Evolutionary conservation across 2,888 invertebrate species (phyloP), one percentile per base, ranked within the genome.

Genomic region (Corythucha ciliata): DNA sequence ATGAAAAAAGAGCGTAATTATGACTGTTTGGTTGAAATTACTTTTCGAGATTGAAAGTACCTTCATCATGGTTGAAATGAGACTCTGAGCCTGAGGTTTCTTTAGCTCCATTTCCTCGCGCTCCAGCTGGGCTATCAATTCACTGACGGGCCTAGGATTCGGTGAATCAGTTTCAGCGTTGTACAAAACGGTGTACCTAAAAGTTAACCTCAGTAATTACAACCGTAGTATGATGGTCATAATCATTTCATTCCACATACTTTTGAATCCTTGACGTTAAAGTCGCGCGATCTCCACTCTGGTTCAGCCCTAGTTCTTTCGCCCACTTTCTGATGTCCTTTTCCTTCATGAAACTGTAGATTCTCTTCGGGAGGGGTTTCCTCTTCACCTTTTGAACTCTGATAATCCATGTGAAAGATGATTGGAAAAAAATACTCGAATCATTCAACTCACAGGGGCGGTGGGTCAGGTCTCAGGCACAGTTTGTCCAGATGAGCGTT

Each of bases 401-500:
- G 42, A 32, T n/a, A n/a, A n/a, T n/a, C n/a, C n/a, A n/a, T n/a
- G n/a, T n/a, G n/a, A n/a, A n/a, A n/a, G n/a, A n/a, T n/a, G n/a
- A n/a, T n/a, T n/a, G n/a, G n/a, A n/a, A n/a, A n/a, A n/a, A n/a
- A n/a, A n/a, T n/a, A n/a, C n/a, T n/a, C n/a, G n/a, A n/a, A n/a
- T n/a, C n/a, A n/a, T n/a, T n/a, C n/a, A n/a, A n/a, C n/a, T n/a
- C n/a, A n/a, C n/a, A n/a, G n/a, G n/a, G n/a, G n/a, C n/a, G n/a
- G n/a, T n/a, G n/a, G n/a, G n/a, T n/a, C n/a, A n/a, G n/a, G n/a
- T n/a, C n/a, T n/a, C n/a, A n/a, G n/a, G n/a, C n/a, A n/a, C n/a
- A n/a, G n/a, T n/a, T n/a, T 66, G 61, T 74, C 74, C 24, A 74
- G 65, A 62, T 74, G 74, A 14, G 62, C 61, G 57, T 74, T 73